Base-by-base conservation (phyloP, 2,113 vertebrate species). In the Lipotes vexillifer region DNA sequence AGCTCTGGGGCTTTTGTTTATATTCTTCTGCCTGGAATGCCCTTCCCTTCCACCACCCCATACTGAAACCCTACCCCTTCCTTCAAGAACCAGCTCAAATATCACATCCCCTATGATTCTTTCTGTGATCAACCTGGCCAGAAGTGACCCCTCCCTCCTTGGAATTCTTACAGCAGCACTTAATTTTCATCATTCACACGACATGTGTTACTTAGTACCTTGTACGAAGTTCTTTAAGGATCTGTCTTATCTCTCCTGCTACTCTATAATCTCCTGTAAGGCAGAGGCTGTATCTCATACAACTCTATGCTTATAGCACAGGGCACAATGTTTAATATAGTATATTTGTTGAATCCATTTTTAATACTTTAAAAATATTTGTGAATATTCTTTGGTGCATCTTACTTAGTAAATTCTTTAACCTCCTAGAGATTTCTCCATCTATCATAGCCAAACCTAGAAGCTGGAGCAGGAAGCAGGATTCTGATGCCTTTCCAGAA, bases 311-410 rank as follows among this genome's bases (percentile, higher is more conserved):
- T 77, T 85, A 49, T 2, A 95, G 36, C 63, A 93, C 15, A 77
- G 38, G 29, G 12, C 38, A 94, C 15, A 83, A 57, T 90, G 52
- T 85, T 96, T 94, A 93, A 82, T 36, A 93, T 21, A 55, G 75
- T 25, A 29, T 65, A 82, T 68, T 17, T 92, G 8, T 49, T 82
- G 17, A 81, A 66, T 38, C 21, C 13, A 65, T 69, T 86, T 87
- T 82, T 59, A 90, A 82, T 46, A 74, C 20, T 84, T 95, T 44
- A 65, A 86, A 95, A 96, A 82, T 85, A 85, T 72, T 86, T 90
- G 74, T 74, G 21, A 87, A 63, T 91, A 74, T 13, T 46, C 71
- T 84, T 90, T 72, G 11, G 59, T 86, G 84, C 65, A 96, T 82
- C 65, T 94, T 87, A 93, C 61, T 78, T 23, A 46, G 63, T 83